Percentiles rank a stretch among this genome's conserved stretches.
Conservation (phyloP, 37 sponge, comb jelly and placozoan genomes). For the Cladorhizidae sp. region DNA sequence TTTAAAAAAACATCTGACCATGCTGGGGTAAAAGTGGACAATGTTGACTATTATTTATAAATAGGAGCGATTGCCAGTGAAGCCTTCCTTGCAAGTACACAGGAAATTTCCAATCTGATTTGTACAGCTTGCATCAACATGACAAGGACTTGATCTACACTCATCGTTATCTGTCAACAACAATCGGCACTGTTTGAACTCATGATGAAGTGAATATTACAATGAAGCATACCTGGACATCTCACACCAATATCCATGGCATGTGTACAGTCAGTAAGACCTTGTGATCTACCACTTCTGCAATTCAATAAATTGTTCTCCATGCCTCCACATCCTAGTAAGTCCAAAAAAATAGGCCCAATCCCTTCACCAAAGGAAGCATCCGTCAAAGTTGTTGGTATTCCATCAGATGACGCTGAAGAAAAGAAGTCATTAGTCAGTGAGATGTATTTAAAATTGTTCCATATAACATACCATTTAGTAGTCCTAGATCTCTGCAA, state of each 20-base stretch:
- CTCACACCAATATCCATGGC: conserved; percentile 7
- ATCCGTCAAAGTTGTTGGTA: not conserved
- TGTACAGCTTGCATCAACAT: conserved; percentile 18
- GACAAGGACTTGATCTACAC: not conserved
- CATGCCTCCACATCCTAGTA: conserved; percentile 3
- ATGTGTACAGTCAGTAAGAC: not conserved
- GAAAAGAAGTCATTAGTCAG: too few species aligned
- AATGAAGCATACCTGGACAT: conserved; percentile 16
- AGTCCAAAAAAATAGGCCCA: conserved; percentile 25
- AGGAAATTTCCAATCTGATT: conserved; percentile 11
- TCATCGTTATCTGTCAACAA: conserved; percentile 14
- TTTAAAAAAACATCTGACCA: too few species aligned
- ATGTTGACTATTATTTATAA: too few species aligned
- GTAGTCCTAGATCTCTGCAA: not conserved
- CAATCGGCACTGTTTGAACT: too few species aligned
- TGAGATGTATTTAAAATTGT: too few species aligned
- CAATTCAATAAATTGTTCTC: conserved; percentile 20
- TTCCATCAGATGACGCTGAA: too few species aligned
- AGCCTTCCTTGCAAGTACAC: conserved; percentile 25
- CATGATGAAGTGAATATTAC: too few species aligned
- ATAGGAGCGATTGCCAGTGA: conserved; percentile 15
- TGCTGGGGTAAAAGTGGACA: not conserved
- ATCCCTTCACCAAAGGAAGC: conserved; percentile 14
- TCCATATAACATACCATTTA: too few species aligned
- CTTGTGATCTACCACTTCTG: not conserved